A percentile compares a stretch with the other conserved stretches of the same genome.
Evolutionary conservation across 2,113 vertebrate genomes (phyloP).

Genomic region (Cynopterus brachyotis): DNA sequence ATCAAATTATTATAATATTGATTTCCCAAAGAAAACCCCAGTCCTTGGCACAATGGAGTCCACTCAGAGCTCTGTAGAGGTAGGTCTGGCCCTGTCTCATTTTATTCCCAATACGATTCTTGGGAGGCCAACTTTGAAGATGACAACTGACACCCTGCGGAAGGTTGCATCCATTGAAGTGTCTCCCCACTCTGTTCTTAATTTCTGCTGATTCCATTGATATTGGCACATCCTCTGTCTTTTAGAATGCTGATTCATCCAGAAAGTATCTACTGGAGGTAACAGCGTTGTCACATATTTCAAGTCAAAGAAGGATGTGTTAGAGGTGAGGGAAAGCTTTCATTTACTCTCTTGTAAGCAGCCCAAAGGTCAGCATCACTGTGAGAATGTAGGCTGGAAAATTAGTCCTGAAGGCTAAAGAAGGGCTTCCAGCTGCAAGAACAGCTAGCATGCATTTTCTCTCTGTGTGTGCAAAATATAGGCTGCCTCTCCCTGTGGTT

Average conservation of each 20-base stretch:
- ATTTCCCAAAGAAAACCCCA: background rate
- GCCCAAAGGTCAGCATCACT: background rate
- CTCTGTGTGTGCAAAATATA: background rate
- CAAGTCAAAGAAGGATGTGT: slow-evolving; percentile 44
- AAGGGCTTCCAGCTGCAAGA: slow-evolving; percentile 18
- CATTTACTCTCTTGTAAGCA: slow-evolving; percentile 54
- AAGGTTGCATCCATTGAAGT: background rate
- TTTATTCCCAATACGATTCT: background rate
- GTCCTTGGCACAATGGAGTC: background rate
- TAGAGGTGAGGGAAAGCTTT: slow-evolving; percentile 39
- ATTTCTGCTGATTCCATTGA: background rate
- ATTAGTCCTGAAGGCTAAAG: background rate
- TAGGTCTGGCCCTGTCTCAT: background rate
- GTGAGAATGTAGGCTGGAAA: background rate
- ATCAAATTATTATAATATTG: background rate
- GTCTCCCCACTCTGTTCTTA: background rate
- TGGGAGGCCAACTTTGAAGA: background rate
- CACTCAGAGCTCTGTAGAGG: background rate
- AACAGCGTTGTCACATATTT: slow-evolving; percentile 42
- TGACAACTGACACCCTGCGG: background rate
- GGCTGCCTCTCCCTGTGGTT: background rate
- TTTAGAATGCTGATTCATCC: slow-evolving; percentile 55
- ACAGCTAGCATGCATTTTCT: background rate
- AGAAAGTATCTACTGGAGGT: slow-evolving; percentile 47
- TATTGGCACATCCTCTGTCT: background rate